A percentile compares a stretch with the other conserved stretches of the same genome.
Evolutionary conservation across 2,113 vertebrate genomes (phyloP).

Genomic region (Elephas maximus): DNA sequence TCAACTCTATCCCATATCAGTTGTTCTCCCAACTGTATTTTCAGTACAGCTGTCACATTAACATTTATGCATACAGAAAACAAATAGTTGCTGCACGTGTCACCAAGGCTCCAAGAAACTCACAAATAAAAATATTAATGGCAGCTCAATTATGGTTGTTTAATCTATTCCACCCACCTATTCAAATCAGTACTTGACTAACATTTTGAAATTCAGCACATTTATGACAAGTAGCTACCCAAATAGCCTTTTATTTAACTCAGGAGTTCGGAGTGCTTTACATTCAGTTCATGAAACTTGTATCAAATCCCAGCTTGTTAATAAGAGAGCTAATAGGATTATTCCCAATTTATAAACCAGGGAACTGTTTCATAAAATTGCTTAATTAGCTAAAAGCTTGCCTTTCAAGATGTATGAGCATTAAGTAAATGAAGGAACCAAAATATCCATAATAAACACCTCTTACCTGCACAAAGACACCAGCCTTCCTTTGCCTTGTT

Average conservation of each 20-base stretch:
- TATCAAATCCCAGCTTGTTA: constrained; percentile 34
- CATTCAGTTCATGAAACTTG: not conserved
- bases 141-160: not conserved
- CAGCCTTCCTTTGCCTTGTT: not conserved
- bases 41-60: not conserved
- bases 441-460: constrained; percentile 8
- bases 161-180: not conserved
- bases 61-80: not conserved
- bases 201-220: constrained; percentile 6
- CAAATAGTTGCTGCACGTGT: not conserved
- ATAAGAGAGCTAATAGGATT: not conserved
- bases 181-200: not conserved
- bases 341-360: constrained; percentile 12
- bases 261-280: constrained; percentile 5
- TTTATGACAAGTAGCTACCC: not conserved
- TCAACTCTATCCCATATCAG: not conserved
- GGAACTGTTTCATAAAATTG: not conserved
- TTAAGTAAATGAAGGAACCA: not conserved
- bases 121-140: not conserved
- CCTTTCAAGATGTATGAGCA: constrained; percentile 30
- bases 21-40: not conserved
- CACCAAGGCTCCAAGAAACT: not conserved
- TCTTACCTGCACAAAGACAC: not conserved
- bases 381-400: constrained; percentile 24
- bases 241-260: not conserved